Evolutionary conservation across 1,140 invertebrate genomes (phyloP).

Genomic region (Limonius californicus): DNA sequence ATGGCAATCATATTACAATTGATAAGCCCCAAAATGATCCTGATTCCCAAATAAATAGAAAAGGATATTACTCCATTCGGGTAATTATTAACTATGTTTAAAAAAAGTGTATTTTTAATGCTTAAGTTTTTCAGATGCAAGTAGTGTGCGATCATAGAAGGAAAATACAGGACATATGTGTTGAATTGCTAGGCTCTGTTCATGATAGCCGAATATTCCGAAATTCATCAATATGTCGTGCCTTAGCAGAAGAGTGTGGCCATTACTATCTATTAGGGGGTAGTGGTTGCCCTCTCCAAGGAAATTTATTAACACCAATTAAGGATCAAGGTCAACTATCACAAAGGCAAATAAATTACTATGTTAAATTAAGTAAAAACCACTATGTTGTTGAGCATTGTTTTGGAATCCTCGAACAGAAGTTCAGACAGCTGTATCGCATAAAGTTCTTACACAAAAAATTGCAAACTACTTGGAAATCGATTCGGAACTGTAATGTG

Average conservation of each 20-base stretch:
- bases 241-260: conserved; percentile 29
- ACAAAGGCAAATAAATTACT: conserved; percentile 15
- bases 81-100: neutral
- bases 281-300: conserved; percentile 29
- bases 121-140: conserved; percentile 9
- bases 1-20: conserved; percentile 33
- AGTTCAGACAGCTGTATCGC: conserved; percentile 22
- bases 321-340: conserved; percentile 15
- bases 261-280: conserved; percentile 30
- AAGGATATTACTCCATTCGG: conserved; percentile 8
- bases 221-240: conserved; percentile 22
- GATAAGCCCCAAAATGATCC: conserved; percentile 24
- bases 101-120: no score
- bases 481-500: no score
- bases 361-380: conserved; percentile 20
- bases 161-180: conserved; percentile 32
- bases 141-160: conserved; percentile 29
- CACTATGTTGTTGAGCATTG: conserved; percentile 26
- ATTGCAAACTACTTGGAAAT: no score
- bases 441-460: no score
- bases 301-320: conserved; percentile 16
- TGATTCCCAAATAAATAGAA: conserved; percentile 31
- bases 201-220: conserved; percentile 32
- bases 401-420: conserved; percentile 24
- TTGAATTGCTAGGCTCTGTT: conserved; percentile 32